Evolutionary conservation across 2,888 invertebrate genomes (phyloP), one percentile per base, ranked within the genome.

Genomic region (Scelioninae gen. 2): DNA sequence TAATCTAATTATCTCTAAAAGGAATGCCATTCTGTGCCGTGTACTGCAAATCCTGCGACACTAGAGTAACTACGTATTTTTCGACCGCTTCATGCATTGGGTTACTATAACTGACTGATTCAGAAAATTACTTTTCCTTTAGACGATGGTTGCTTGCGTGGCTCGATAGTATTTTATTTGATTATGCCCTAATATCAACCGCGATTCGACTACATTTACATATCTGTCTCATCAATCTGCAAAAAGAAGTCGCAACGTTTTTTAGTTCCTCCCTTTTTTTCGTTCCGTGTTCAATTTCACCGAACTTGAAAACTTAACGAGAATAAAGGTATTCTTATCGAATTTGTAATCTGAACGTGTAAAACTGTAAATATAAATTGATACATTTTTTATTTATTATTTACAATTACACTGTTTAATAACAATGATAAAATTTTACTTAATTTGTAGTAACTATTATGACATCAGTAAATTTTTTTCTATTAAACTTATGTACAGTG

Each of bases 1-100:
- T 68, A 74, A 74, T 74, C 64, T 71, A 68, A 71, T 74, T 68
- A 74, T 64, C 60, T 74, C 39, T 68, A 64, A 68, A 71, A 68
- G 68, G 68, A 74, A 71, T 71, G 74, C 71, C 48, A 68, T 58
- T 71, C 35, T 71, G 58, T 71, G 71, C 67, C 65, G 67, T 68
- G 60, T 71, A 71, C 63, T 71, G 70, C 67, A 63, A 74, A 71
- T 55, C 52, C 71, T 67, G 68, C 70, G 64, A 67, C 39, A 67
- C 53, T 63, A 57, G 25, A 67, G 61, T 74, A 70, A 68, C 63
- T 43, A 15, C 43, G 53, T 72, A 45, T 50, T 48, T 61, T 64
- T 53, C 71, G 71, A 72, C 46, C 13, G 71, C 71, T 72, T 72
- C 41, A 16, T 65, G 60, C 71, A 64, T 60, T 60, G 31, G 48